Conservation (phyloP, 2,113 vertebrate genomes). For the Dinomys branickii region DNA sequence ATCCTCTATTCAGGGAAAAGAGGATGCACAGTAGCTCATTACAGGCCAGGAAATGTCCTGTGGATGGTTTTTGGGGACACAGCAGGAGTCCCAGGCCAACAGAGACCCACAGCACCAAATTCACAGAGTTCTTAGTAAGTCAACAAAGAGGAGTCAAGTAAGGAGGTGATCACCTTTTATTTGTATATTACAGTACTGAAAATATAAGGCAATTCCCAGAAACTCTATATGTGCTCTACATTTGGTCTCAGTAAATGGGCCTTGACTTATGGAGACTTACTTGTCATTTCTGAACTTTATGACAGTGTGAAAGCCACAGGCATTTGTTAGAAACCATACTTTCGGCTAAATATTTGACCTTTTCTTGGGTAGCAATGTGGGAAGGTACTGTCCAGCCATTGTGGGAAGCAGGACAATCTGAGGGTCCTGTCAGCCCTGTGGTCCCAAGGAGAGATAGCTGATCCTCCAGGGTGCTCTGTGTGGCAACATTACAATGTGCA, state of each 20-base stretch:
- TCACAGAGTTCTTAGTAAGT: not conserved
- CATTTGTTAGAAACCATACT: not conserved
- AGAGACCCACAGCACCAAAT: not conserved
- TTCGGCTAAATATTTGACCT: too few species aligned
- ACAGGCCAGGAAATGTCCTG: not conserved
- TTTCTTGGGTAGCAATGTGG: not conserved
- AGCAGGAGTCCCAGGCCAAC: not conserved
- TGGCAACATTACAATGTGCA: too few species aligned
- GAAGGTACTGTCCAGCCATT: rapidly evolving
- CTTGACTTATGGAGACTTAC: not conserved
- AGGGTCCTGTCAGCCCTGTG: not conserved
- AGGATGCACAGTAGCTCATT: not conserved
- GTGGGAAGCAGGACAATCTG: not conserved
- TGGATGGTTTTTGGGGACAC: too few species aligned
- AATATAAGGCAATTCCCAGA: not conserved
- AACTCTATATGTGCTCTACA: too few species aligned
- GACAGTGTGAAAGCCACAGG: not conserved
- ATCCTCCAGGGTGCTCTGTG: rapidly evolving
- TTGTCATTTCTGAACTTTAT: not conserved
- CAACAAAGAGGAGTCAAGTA: not conserved
- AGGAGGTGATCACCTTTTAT: not conserved
- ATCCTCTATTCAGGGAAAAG: not conserved
- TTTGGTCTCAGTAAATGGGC: not conserved
- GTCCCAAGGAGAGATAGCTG: not conserved
- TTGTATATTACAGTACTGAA: not conserved